These are phyloP conservation scores for Myanophis thanlyinensis DNA, from an alignment of 2,113 vertebrate genomes.

Conservation along the genomic window DNA sequence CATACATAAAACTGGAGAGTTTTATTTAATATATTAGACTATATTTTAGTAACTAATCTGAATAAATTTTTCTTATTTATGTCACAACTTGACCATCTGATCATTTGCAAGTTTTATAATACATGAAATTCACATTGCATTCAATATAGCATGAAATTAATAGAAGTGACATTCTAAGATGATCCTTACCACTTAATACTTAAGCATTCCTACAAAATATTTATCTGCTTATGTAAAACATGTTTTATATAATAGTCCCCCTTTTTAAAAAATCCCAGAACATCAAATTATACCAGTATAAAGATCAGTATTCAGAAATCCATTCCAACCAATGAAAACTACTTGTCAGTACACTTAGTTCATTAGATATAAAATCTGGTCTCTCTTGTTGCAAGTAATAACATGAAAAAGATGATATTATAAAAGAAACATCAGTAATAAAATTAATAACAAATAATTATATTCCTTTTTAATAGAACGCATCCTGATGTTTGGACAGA, in stretches of 20 bases:
- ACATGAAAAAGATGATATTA: slow-evolving; percentile 70
- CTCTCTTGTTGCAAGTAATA: slow-evolving; percentile 40
- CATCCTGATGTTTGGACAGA: slow-evolving; percentile 70
- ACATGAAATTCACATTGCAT: neutral
- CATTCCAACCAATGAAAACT: neutral
- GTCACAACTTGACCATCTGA: neutral
- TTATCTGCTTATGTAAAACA: neutral
- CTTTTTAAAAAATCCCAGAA: neutral
- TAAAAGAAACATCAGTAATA: slow-evolving; percentile 58
- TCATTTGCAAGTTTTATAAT: neutral
- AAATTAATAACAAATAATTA: slow-evolving; percentile 67
- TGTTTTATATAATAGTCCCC: neutral
- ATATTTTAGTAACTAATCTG: neutral
- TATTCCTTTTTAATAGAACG: slow-evolving; percentile 72
- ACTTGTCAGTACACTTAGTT: neutral
- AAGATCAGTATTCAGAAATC: neutral
- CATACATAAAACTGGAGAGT: neutral
- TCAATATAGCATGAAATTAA: neutral
- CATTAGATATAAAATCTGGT: slow-evolving; percentile 1
- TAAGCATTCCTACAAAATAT: neutral
- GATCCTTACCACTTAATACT: neutral
- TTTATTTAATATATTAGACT: neutral
- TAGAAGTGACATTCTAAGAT: neutral
- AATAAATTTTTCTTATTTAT: neutral
- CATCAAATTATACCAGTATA: neutral